Evolutionary conservation across 2,113 vertebrate species (phyloP).

Genomic region (Poicephalus gulielmi): DNA sequence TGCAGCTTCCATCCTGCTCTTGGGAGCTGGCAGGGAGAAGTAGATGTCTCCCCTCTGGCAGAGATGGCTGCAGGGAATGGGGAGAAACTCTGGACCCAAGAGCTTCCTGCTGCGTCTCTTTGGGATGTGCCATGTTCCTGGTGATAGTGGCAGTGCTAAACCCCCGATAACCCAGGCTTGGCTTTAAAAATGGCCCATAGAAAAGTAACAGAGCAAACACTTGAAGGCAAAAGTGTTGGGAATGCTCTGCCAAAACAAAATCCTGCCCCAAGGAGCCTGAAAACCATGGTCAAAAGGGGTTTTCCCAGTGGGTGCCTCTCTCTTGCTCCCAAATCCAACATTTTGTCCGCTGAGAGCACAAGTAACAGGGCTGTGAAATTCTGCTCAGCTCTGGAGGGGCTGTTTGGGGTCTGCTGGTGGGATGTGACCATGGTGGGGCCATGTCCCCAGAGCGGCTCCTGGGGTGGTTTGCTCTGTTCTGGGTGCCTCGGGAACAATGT

Average conservation of each 20-base stretch:
- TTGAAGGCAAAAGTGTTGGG: neutral
- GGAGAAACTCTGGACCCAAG: neutral
- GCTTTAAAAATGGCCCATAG: neutral
- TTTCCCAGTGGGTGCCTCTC: neutral
- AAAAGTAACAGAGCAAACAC: neutral
- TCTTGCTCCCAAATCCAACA: neutral
- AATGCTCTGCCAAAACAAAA: neutral
- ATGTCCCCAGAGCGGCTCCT: neutral
- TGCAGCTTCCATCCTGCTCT: neutral
- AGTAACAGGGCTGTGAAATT: neutral
- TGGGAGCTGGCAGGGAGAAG: neutral
- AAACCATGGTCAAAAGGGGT: neutral
- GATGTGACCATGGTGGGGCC: neutral
- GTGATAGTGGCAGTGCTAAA: neutral
- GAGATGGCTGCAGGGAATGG: neutral
- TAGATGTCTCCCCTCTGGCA: neutral
- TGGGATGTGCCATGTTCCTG: neutral
- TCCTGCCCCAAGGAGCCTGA: neutral
- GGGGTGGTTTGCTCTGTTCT: neutral
- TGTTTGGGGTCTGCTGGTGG: neutral
- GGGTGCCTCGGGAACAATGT: rapidly evolving
- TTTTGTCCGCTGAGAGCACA: neutral
- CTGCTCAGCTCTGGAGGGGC: neutral
- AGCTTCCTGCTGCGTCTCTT: neutral
- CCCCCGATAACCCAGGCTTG: neutral